Base-by-base conservation (phyloP, 2,113 vertebrate species). In the Cairina moschata region DNA sequence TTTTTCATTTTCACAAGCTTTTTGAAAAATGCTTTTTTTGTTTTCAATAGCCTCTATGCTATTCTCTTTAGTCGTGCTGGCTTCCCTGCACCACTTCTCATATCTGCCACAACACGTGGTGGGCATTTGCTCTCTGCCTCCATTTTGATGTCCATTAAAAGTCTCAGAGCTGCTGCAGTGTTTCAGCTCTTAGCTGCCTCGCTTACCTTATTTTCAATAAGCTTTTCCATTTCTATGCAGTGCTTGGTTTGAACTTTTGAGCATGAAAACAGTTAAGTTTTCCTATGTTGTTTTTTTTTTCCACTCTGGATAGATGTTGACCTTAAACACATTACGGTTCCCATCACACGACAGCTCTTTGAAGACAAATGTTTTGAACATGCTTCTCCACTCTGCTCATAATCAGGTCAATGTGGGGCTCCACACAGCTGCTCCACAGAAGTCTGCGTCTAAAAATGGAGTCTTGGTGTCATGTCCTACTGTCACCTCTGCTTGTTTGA, bases 351-450 rank as follows among this genome's bases (percentile, higher is more conserved):
- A 42, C 20, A 83, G 54, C 32, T 69, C 59, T 65, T 31, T 29
- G 46, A 81, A 91, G 50, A 42, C 32, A 52, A 34, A 2, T 1
- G 8, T 32, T 83, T 29, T 62, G 56, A 91, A 80, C 8, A 38
- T 0, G 1, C 34, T 73, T 68, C 50, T 83, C 74, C 87, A 50
- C 13, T 26, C 22, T 82, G 54, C 52, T 77, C 62, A 59, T 46
- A 84, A 76, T 42, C 44, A 50, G 0, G 0, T 55, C 52, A 71
- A 0, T 13, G 28, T 29, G 9, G 54, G 34, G 29, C 34, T 65
- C 60, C 56, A 73, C 58, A 59, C 11, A 34, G 29, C 16, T 42
- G n/a, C 9, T 81, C 48, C 48, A 42, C 6, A 54, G 10, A 68
- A 20, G 14, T 76, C 4, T 73, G 62, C 3, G 7, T 58, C 46